phyloP scores from a whole-genome alignment of 2,797 vertebrate species.

The Molossus molossus region DNA sequence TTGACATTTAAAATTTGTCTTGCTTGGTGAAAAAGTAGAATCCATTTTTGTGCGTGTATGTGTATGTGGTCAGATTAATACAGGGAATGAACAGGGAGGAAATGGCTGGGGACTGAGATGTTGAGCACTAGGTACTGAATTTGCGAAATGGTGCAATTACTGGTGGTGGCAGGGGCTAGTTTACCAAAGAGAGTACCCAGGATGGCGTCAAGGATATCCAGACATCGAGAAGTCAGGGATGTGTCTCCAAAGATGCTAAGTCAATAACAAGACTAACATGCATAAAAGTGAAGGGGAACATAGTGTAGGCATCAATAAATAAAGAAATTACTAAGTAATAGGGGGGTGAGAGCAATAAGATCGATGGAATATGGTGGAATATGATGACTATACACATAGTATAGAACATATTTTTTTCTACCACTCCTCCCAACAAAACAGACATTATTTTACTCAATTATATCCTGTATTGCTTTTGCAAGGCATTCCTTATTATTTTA shows the following conservation, averaged over 20 bases:
- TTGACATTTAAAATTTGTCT: conserved; percentile 28
- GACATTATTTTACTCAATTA: neutral
- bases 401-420: neutral
- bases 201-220: neutral
- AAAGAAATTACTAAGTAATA: neutral
- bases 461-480: neutral
- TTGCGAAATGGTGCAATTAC: neutral
- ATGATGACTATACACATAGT: neutral
- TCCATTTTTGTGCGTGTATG: neutral
- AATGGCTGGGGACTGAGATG: neutral
- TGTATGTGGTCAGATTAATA: neutral
- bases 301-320: neutral
- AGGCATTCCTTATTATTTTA: neutral
- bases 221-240: neutral
- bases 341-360: neutral
- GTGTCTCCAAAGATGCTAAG: neutral
- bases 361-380: neutral
- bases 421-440: neutral
- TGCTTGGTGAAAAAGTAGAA: neutral
- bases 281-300: neutral
- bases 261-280: neutral
- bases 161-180: neutral
- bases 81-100: neutral
- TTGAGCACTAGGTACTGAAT: neutral
- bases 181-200: neutral